These are phyloP conservation scores for Pseudochirops corinnae DNA, from an alignment of 2,797 vertebrate genomes.

Conservation along the genomic window DNA sequence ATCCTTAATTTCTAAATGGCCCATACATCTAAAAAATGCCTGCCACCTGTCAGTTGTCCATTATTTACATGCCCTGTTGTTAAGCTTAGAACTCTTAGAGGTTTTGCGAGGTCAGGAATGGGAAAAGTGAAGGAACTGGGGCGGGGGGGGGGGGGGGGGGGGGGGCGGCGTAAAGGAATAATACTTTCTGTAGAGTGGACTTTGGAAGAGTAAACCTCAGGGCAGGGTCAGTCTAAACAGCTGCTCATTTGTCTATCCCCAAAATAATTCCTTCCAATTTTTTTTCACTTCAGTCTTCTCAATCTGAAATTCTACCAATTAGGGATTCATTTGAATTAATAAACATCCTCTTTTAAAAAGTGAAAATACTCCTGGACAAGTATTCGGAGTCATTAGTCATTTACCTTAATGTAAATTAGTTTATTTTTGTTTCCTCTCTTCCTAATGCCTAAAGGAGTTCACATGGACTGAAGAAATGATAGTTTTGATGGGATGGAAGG, in stretches of 20 bases:
- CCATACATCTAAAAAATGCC: background rate
- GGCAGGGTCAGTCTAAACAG: no score
- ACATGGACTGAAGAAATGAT: background rate
- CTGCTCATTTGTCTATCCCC: no score
- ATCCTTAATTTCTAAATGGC: background rate
- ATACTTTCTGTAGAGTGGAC: background rate
- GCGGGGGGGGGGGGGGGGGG: rapidly evolving
- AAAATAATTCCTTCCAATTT: background rate
- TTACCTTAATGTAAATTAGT: conserved; percentile 1
- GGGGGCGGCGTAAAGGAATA: background rate
- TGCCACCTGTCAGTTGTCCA: background rate
- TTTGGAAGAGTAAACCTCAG: no score
- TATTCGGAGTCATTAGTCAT: background rate
- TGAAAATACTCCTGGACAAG: background rate
- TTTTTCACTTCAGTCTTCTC: background rate
- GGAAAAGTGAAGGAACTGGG: background rate
- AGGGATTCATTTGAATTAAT: conserved; percentile 2
- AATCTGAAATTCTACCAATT: background rate
- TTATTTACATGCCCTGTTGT: background rate
- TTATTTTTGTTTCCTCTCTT: background rate
- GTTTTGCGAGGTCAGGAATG: background rate
- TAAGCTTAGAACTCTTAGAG: background rate
- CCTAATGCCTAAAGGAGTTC: background rate
- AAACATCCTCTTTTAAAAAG: background rate
- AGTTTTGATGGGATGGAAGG: background rate